Evolutionary conservation across 2,888 invertebrate genomes (phyloP).

Genomic region (Monopis laevigella): DNA sequence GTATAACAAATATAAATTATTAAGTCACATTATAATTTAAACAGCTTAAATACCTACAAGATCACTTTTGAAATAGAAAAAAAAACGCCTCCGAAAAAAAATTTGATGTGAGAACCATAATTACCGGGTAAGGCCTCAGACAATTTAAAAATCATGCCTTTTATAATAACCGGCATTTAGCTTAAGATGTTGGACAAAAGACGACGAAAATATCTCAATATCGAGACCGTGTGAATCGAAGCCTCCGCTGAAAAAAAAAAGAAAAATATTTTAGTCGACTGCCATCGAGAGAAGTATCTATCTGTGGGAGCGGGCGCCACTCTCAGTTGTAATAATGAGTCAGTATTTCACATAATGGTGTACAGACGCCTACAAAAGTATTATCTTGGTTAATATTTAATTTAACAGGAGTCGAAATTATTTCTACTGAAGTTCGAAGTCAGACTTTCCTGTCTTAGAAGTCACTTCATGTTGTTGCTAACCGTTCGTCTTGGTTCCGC

Average conservation of each 20-base stretch:
- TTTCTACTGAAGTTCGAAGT: neutral
- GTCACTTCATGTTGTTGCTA: no score
- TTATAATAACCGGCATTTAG: conserved; percentile 28
- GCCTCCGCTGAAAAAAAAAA: conserved; percentile 25
- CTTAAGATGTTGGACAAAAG: conserved; percentile 28
- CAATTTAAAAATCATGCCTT: neutral
- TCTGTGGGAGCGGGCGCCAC: conserved; percentile 46
- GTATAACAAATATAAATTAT: no score
- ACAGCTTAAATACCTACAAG: no score
- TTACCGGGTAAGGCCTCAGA: no score
- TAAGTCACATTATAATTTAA: no score
- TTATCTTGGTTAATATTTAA: conserved; percentile 1
- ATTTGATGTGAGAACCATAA: no score
- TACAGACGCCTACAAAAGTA: conserved; percentile 22
- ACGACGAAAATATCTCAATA: conserved; percentile 37
- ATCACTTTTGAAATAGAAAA: no score
- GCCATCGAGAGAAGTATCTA: conserved; percentile 22
- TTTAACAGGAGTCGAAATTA: no score
- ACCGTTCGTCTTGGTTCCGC: no score
- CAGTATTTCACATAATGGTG: conserved; percentile 36
- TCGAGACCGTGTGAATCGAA: conserved; percentile 45
- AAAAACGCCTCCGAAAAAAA: no score
- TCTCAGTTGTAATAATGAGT: conserved; percentile 35
- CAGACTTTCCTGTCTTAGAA: no score
- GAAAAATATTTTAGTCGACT: conserved; percentile 17